Evolutionary conservation across 2,888 invertebrate genomes (phyloP), one percentile per base, ranked within the genome.

Genomic region (Rhagophthalmus giganteus): DNA sequence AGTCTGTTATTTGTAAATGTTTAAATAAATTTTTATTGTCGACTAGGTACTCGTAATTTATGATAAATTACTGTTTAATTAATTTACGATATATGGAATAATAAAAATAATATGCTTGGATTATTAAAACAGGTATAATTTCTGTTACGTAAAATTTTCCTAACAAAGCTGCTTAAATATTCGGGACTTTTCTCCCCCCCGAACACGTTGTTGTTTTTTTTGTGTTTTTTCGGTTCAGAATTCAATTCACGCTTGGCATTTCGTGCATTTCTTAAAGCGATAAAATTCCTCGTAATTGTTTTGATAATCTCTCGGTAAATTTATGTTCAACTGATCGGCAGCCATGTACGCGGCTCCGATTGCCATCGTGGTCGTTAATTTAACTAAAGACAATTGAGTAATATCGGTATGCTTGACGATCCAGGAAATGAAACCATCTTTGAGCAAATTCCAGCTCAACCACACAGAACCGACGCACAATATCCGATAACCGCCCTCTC

Each of bases 391-490:
- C 11, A 88, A 67, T 63, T 83, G 80, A 2, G 76, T 65, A 1
- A 85, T 61, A 5, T 77, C 72, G 35, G 74, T 62, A 26, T 77
- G 72, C 5, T 72, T 62, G 2, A 75, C 65, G 2, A 89, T 70
- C 53, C 81, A 79, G 1, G 73, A 65, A 2, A 84, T 66, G 60
- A 91, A 86, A 0, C 91, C 93, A 1, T 82, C 76, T 65, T 85
- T 79, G 54, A 98, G 70, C 14, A 88, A 79, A 2, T 84, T 76
- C 94, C 95, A 98, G 68, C 95, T 95, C 55, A 89, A 83, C 91
- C 94, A 98, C 1, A 98, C 94, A 0, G 94, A 94, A 0, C 97
- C 97, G 0, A 96, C 92, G 70, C 95, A 96, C 0, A 94, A 85
- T 0, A 97, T 82, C 15, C 71, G 73, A 2, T 74, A 66, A 1